These are phyloP conservation scores for Carterocephalus palaemon DNA, from an alignment of 2,888 invertebrate species.

Conservation along the genomic window DNA sequence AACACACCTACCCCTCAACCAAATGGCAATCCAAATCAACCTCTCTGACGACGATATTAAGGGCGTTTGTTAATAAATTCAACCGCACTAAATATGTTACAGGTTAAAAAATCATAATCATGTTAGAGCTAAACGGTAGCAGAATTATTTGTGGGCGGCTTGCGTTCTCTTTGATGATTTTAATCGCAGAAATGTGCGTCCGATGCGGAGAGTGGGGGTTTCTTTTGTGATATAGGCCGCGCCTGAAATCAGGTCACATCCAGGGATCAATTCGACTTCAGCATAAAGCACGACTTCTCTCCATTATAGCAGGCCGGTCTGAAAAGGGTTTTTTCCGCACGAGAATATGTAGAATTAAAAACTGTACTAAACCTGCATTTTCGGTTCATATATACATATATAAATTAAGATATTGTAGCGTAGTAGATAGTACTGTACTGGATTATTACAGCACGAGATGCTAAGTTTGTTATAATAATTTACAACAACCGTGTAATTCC, in stretches of 20 bases:
- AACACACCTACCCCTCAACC: slow-evolving; percentile 10
- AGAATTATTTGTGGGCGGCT: slow-evolving; percentile 58
- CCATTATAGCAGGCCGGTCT: slow-evolving; percentile 2
- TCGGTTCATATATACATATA: too few relatives aligned
- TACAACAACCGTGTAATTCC: slow-evolving; percentile 33
- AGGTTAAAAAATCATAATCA: slow-evolving; percentile 59
- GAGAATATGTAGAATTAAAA: slow-evolving; percentile 9
- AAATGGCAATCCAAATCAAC: slow-evolving; percentile 30
- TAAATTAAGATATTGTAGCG: too few relatives aligned
- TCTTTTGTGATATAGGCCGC: slow-evolving; percentile 9
- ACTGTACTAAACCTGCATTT: too few relatives aligned
- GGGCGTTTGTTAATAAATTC: not conserved
- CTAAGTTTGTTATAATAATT: slow-evolving; percentile 28
- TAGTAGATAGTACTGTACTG: too few relatives aligned
- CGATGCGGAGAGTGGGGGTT: not conserved
- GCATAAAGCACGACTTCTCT: not conserved
- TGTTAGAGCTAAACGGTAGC: slow-evolving; percentile 67
- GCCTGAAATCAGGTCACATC: slow-evolving; percentile 17
- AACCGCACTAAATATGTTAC: slow-evolving; percentile 17
- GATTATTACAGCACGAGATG: not conserved
- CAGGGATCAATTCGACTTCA: slow-evolving; percentile 9
- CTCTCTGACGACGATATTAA: slow-evolving; percentile 33
- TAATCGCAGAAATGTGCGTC: slow-evolving; percentile 28
- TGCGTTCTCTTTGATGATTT: slow-evolving; percentile 38
- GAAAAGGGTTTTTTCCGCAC: slow-evolving; percentile 7